Conservation (phyloP, 2,888 invertebrate species). For the Drosophila prolongata region DNA sequence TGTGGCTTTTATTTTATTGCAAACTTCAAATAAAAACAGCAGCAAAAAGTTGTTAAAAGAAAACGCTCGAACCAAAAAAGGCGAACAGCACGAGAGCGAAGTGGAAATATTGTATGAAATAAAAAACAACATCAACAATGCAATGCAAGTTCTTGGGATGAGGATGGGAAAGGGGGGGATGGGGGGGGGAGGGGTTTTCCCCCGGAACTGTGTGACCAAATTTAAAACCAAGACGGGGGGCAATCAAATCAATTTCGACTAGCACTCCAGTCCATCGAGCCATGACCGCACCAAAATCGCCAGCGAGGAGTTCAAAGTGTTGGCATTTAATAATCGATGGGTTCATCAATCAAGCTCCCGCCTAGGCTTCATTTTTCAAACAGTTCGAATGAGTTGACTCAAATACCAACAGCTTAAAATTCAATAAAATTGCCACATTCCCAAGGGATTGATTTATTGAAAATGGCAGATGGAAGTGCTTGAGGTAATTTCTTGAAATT, state of each 20-base stretch:
- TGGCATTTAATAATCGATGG: slow-evolving; percentile 34
- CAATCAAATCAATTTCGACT: slow-evolving; percentile 33
- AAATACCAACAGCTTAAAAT: slow-evolving; percentile 17
- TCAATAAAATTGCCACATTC: slow-evolving; percentile 24
- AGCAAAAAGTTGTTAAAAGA: slow-evolving; percentile 41
- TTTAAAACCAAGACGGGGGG: slow-evolving; percentile 19
- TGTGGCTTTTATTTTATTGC: slow-evolving; percentile 75
- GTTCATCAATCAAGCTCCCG: slow-evolving; percentile 26
- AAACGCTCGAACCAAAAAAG: slow-evolving; percentile 9
- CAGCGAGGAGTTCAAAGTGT: slow-evolving; percentile 1
- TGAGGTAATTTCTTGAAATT: slow-evolving; percentile 2
- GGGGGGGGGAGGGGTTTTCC: not conserved
- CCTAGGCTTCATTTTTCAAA: slow-evolving; percentile 29
- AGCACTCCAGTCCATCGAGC: slow-evolving; percentile 33
- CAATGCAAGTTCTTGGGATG: slow-evolving; percentile 5
- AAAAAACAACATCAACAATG: slow-evolving; percentile 44
- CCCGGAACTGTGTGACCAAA: slow-evolving; percentile 2
- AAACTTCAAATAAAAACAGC: slow-evolving; percentile 66
- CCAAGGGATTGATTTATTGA: slow-evolving; percentile 19
- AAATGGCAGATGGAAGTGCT: not conserved
- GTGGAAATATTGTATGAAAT: slow-evolving; percentile 40
- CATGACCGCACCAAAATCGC: slow-evolving; percentile 33
- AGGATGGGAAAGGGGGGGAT: not conserved
- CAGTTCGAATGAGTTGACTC: slow-evolving; percentile 30
- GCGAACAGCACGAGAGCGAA: slow-evolving; percentile 5